Base-by-base conservation (phyloP, 2,113 vertebrate species). In the Sebastes schlegelii region DNA sequence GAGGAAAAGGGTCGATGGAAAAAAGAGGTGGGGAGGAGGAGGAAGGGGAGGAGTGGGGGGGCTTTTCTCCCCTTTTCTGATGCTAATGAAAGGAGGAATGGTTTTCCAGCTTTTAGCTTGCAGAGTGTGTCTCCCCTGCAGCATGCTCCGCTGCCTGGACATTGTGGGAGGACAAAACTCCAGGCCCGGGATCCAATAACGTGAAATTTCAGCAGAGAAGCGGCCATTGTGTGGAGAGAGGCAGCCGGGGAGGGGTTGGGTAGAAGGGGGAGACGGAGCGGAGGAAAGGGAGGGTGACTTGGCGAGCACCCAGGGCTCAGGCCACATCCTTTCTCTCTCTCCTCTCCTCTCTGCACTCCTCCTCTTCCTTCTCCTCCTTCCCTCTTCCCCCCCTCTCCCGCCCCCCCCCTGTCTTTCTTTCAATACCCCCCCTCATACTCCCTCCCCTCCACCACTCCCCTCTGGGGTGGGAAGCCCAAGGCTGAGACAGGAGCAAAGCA, bases 191-290 rank as follows among this genome's bases (percentile, higher is more conserved):
- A 96, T 96, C 95, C 95, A 96, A 95, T 95, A 95, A 96, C 95
- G 94, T 95, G 95, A 95, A 95, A 96, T 95, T 95, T 95, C 95
- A 95, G 92, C 92, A 95, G 95, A 96, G 95, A 95, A 95, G 93
- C 93, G 52, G 91, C 94, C 94, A 95, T 96, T 96, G 95, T 95
- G 92, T 94, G 82, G 89, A 85, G 83, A 85, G 88, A 94, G 90
- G 89, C 94, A 92, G 91, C 84, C 88, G 62, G 91, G 93, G 89
- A 93, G 92, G 91, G 91, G 79, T 74, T 87, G 88, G 92, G 79
- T 83, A 78, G 87, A 84, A 86, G 79, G 89, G 83, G 88, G 90
- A 82, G 91, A 86, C 64, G 8, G 84, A 90, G 88, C 62, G 74
- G 91, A 85, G 92, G 85, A 88, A 87, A 92, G 89, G 92, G 90